Conservation (phyloP, 2,113 vertebrate genomes). For the Anolis carolinensis region DNA sequence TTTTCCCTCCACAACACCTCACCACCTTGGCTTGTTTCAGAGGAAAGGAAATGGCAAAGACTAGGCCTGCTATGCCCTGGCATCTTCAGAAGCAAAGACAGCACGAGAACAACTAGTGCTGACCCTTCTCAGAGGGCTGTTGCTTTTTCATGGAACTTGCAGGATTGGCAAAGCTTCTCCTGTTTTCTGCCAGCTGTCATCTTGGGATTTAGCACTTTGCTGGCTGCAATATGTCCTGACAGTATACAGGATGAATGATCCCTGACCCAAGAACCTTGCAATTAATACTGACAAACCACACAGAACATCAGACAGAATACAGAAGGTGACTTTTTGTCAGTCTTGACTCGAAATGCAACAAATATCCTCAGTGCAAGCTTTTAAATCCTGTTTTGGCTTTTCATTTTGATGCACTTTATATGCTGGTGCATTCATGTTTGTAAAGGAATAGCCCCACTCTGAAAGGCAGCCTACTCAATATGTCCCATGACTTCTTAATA, state of each 20-base stretch:
- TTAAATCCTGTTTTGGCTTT: conserved; percentile 10
- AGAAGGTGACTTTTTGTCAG: conserved; percentile 1
- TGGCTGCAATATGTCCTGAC: conserved; percentile 45
- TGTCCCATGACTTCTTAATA: background rate
- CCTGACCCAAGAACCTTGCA: conserved; percentile 39
- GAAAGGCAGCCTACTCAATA: background rate
- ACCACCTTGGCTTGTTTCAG: conserved; percentile 35
- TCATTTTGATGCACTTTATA: background rate
- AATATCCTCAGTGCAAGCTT: background rate
- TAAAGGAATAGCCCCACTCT: background rate
- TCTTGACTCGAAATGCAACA: conserved; percentile 1
- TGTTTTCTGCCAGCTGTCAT: conserved; percentile 50
- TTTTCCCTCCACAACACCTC: background rate
- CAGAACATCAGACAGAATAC: conserved; percentile 31
- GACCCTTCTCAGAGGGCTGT: conserved; percentile 40
- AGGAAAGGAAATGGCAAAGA: conserved; percentile 44
- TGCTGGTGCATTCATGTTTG: background rate
- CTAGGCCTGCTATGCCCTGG: conserved; percentile 28
- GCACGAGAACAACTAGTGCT: conserved; percentile 27
- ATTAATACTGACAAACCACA: conserved; percentile 46
- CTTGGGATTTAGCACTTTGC: conserved; percentile 32
- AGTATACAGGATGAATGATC: conserved; percentile 42
- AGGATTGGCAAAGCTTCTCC: conserved; percentile 55
- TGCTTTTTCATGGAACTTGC: conserved; percentile 35
- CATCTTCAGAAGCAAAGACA: background rate